Evolutionary conservation across 2,113 vertebrate species (phyloP).

Genomic region (Amia ocellicauda): DNA sequence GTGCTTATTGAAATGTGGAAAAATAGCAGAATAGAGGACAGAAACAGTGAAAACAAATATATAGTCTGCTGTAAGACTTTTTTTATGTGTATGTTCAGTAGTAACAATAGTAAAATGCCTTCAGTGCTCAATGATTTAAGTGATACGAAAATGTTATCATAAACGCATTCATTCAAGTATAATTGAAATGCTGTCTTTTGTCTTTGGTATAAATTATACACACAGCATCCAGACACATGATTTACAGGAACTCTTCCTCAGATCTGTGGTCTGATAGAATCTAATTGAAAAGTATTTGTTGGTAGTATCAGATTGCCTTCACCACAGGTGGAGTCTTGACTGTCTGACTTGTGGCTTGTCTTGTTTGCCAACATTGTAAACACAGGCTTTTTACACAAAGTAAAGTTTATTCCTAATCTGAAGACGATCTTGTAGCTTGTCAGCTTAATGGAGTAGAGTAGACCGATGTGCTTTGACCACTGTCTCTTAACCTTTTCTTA

Average conservation of each 20-base stretch:
- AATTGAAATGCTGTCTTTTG: constrained; percentile 1
- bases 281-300: too few relatives aligned
- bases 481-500: constrained; percentile 61
- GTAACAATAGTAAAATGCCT: too few relatives aligned
- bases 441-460: constrained; percentile 50
- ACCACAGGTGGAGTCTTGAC: constrained; percentile 49
- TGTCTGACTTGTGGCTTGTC: constrained; percentile 7
- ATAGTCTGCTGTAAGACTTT: too few relatives aligned
- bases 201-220: constrained; percentile 22
- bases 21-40: too few relatives aligned
- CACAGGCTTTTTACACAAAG: constrained; percentile 39
- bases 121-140: neutral
- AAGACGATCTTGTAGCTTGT: constrained; percentile 53
- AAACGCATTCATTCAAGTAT: constrained; percentile 23
- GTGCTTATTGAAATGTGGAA: too few relatives aligned
- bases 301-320: too few relatives aligned
- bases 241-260: too few relatives aligned
- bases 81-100: too few relatives aligned
- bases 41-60: too few relatives aligned
- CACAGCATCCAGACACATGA: constrained; percentile 7
- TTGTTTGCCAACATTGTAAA: constrained; percentile 46
- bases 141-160: constrained; percentile 3
- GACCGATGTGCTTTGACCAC: constrained; percentile 46
- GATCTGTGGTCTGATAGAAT: too few relatives aligned
- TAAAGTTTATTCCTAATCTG: constrained; percentile 39